Conservation (phyloP, 2,888 invertebrate species). For the Mythimna ferrago region DNA sequence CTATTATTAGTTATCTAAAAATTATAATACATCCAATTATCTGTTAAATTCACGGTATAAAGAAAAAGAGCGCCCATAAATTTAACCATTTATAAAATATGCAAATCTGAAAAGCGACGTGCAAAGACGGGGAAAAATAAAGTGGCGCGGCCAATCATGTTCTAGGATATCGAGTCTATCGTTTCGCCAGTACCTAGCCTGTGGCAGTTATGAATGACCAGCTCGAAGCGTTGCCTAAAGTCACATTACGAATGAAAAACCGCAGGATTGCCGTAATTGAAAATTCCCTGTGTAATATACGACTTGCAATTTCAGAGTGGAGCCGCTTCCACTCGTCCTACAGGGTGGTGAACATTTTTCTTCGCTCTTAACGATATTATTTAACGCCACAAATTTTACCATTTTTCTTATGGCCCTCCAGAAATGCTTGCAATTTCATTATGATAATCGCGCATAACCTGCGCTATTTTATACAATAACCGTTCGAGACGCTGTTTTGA, state of each 20-base stretch:
- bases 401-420: constrained; percentile 83
- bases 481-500: constrained; percentile 69
- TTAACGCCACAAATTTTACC: constrained; percentile 89
- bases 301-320: constrained; percentile 88
- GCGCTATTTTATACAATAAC: constrained; percentile 75
- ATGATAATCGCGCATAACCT: constrained; percentile 87
- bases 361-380: constrained; percentile 89
- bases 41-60: constrained; percentile 2
- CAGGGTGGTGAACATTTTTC: constrained; percentile 85
- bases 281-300: constrained; percentile 90
- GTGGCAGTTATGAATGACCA: constrained; percentile 84
- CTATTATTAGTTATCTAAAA: no score
- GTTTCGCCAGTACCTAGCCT: constrained; percentile 46
- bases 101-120: constrained; percentile 30
- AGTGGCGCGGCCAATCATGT: constrained; percentile 41
- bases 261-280: constrained; percentile 90
- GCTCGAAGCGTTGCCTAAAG: constrained; percentile 86
- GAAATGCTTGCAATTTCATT: constrained; percentile 87
- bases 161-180: constrained; percentile 59
- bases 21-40: neutral
- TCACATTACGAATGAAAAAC: constrained; percentile 90
- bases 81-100: constrained; percentile 46
- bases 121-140: constrained; percentile 38
- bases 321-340: constrained; percentile 76
- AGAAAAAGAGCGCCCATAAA: constrained; percentile 16